These are phyloP conservation scores for Enteromius paludinosus DNA, from an alignment of 2,797 vertebrate species.

Conservation along the genomic window DNA sequence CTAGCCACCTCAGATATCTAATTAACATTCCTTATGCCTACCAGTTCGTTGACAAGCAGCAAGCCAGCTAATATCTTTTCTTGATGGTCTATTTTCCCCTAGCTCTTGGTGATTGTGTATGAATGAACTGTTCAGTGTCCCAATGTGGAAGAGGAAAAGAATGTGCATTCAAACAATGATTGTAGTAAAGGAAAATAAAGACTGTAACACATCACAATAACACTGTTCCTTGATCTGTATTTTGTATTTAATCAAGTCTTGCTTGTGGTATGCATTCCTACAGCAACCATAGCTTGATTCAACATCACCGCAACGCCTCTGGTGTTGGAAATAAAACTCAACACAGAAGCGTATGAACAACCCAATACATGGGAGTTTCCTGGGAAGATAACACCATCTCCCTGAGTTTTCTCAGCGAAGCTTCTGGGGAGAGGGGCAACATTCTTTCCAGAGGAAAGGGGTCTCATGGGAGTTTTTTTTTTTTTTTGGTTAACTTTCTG, in stretches of 20 bases:
- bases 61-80: not conserved
- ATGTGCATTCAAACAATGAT: constrained; percentile 59
- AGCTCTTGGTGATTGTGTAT: constrained; percentile 17
- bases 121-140: constrained; percentile 7
- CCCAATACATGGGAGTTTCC: constrained; percentile 28
- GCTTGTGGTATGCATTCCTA: not conserved
- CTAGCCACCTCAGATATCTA: not conserved
- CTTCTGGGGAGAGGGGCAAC: constrained; percentile 60
- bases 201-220: constrained; percentile 56
- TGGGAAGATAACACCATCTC: constrained; percentile 39
- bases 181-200: constrained; percentile 74
- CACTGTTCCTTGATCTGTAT: constrained; percentile 20
- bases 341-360: constrained; percentile 5
- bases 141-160: constrained; percentile 44
- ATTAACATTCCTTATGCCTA: not conserved
- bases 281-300: not conserved
- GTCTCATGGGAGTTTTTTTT: constrained; percentile 62
- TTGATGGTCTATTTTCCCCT: not conserved
- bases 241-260: not conserved
- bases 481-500: constrained; percentile 22
- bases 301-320: not conserved
- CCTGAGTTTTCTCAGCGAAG: constrained; percentile 55
- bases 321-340: constrained; percentile 8
- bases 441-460: constrained; percentile 80
- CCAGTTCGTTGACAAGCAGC: not conserved